Conservation (phyloP, 1,140 invertebrate species). For the Octopus sinensis region DNA sequence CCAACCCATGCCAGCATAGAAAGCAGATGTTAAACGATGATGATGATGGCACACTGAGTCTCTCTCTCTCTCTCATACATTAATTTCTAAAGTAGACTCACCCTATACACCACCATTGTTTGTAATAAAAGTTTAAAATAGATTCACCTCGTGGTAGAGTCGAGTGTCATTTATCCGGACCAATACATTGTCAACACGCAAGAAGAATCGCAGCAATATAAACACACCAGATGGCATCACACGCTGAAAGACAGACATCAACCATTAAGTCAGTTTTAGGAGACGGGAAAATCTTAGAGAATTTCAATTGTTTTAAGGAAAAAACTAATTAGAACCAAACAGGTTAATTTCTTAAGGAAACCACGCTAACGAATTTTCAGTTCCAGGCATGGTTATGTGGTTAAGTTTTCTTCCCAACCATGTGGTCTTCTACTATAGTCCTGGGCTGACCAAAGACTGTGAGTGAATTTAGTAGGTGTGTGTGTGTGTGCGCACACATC, state of each 20-base stretch:
- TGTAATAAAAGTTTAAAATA: neutral
- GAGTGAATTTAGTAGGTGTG: too few relatives aligned
- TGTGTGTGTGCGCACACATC: too few relatives aligned
- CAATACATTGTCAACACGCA: conserved; percentile 90
- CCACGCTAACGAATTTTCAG: too few relatives aligned
- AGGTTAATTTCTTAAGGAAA: too few relatives aligned
- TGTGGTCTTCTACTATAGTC: too few relatives aligned
- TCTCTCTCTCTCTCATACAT: neutral
- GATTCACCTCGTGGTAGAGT: conserved; percentile 73
- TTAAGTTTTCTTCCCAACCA: too few relatives aligned
- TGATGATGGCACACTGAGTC: neutral
- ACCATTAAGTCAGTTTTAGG: too few relatives aligned
- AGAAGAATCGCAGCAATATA: conserved; percentile 83
- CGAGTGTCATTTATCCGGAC: conserved; percentile 87
- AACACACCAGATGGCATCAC: conserved; percentile 94
- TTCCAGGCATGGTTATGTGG: too few relatives aligned
- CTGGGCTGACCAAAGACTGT: too few relatives aligned
- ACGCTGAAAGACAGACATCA: conserved; percentile 65
- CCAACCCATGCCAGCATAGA: neutral
- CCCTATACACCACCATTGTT: neutral
- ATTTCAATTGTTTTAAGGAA: too few relatives aligned
- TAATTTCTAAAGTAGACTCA: neutral
- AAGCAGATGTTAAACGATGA: neutral
- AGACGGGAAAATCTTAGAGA: too few relatives aligned
- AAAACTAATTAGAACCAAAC: too few relatives aligned